Evolutionary conservation across 1,140 invertebrate species (phyloP), one percentile per base, ranked within the genome.

Genomic region (Drosophila oshimai): DNA sequence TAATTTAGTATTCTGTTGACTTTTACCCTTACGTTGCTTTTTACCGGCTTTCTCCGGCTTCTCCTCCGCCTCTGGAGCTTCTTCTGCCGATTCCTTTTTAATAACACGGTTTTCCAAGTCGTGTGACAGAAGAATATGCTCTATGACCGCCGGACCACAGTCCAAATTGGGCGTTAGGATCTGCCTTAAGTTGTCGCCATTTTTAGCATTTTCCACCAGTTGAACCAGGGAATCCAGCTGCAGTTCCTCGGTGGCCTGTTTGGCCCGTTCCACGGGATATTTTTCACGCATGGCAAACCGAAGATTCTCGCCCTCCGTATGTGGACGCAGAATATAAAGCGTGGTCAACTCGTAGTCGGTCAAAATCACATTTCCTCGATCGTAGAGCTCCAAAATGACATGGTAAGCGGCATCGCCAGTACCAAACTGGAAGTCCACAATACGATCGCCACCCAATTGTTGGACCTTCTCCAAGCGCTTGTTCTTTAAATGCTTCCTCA

Each of bases 401-500:
- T 99, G 98, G 92, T 99, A 98, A 0, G 97, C 96, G 17, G 96
- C 97, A 92, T 99, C 98, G 1, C 96, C 96, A 17, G 94, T 95
- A 33, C 99, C 99, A 93, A 99, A 99, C 92, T 99, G 97, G 41
- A 99, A 91, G 91, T 98, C 95, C 24, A 99, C 93, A 49, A 99
- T 95, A 91, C 98, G 93, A 91, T 99, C 98, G 10, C 94, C 93
- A 4, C 97, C 98, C 10, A 99, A 75, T 92, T 98, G 97, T n/a
- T 89, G 91, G 0, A 99, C 92, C 39, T 92, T 94, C 92, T 99
- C 98, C 4, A 99, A 91, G 33, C 99, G 93, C 91, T 99, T 99
- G 91, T 99, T 99, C 86, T 97, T 97, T 18, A 99, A 92, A 92
- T 99, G 99, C 92, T 99, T 99, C 55, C 99, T 92, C 89, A 99